Evolutionary conservation across 1,140 invertebrate genomes (phyloP), one percentile per base, ranked within the genome.

Genomic region (Glossosoma conforme): DNA sequence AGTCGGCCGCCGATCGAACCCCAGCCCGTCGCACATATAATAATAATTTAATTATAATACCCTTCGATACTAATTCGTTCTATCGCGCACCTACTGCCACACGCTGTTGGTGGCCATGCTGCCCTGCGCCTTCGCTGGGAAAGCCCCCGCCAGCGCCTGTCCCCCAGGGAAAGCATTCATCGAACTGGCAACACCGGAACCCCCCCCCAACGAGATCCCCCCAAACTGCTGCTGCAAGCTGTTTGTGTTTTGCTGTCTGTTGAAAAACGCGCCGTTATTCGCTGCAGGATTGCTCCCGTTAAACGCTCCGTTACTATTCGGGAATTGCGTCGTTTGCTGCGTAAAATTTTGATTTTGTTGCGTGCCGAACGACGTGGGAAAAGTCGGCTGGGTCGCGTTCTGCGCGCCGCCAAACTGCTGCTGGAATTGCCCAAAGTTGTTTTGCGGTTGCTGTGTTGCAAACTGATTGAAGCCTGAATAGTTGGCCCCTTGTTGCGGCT

Each of bases 391-490:
- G n/a, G n/a, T n/a, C 10, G 46, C 24, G 18, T 49, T 49, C 11
- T 17, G 10, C 18, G 19, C 20, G 1, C 14, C 15, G 6, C 19
- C n/a, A 13, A 49, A 49, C n/a, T 33, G 30, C 14, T 45, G 47
- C 5, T 33, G n/a, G 36, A 44, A 44, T 44, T 44, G 49, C 10
- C 44, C 15, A 41, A 57, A 57, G 30, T 56, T 45, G 22, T 44
- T 44, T 10, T 21, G 36, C 14, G 37, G 19, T 8, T 35, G 48
- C 14, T 17, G 24, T 38, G 14, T 22, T 2, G 17, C 33, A 43
- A 51, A 52, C 18, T 56, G 54, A 22, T 52, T 56, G 20, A 56
- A 56, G 13, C 38, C n/a, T n/a, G n/a, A n/a, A n/a, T n/a, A n/a
- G n/a, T n/a, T n/a, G n/a, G n/a, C n/a, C n/a, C n/a, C n/a, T n/a